These are phyloP conservation scores for Cephalopachus bancanus DNA, from an alignment of 2,797 vertebrate genomes.

Conservation along the genomic window DNA sequence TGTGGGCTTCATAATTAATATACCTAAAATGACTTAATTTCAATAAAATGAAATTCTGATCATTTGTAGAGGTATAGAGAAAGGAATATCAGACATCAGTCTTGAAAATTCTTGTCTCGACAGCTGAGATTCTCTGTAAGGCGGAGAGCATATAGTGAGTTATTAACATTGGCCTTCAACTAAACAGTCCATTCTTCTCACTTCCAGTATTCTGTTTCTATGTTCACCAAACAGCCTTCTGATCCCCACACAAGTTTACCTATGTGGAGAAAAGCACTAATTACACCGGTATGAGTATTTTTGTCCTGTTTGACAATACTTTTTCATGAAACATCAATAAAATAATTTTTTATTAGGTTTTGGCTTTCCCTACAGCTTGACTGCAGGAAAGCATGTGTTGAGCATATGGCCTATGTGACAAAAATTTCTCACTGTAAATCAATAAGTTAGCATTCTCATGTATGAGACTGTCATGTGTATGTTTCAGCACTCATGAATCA, in stretches of 20 bases:
- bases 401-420: neutral
- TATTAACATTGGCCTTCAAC: neutral
- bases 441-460: neutral
- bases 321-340: slow-evolving; percentile 38
- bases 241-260: neutral
- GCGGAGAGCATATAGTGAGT: neutral
- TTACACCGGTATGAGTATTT: neutral
- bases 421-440: neutral
- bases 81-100: neutral
- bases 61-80: neutral
- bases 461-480: neutral
- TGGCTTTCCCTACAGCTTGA: neutral
- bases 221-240: neutral
- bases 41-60: neutral
- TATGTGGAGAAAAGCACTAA: neutral
- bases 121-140: neutral
- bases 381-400: neutral
- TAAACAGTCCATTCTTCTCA: neutral
- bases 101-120: neutral
- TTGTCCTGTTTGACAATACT: neutral
- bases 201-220: neutral
- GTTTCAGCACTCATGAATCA: neutral
- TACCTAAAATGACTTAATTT: neutral
- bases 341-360: neutral
- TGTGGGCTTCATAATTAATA: neutral